Percentiles rank a stretch among this genome's conserved stretches.
phyloP scores from a whole-genome alignment of 2,888 invertebrate genomes.

The Cordilura impudica region DNA sequence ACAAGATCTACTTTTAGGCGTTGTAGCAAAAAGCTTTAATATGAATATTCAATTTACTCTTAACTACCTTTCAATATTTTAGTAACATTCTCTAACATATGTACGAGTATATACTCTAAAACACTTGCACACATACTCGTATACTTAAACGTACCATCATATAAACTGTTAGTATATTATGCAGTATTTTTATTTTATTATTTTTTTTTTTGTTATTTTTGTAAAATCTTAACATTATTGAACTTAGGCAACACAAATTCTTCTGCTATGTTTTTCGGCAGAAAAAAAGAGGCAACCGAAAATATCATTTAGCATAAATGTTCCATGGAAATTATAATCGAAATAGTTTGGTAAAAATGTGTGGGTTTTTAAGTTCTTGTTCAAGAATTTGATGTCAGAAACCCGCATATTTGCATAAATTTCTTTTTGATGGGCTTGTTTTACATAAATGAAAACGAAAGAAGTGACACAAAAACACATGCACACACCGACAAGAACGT shows the following conservation, averaged over 20 bases:
- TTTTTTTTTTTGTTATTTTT: background rate
- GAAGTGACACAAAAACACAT: no score
- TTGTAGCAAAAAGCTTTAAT: background rate
- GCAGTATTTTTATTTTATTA: no score
- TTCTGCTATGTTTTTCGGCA: background rate
- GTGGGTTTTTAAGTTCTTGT: constrained; percentile 26
- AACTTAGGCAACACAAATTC: background rate
- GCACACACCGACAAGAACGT: no score
- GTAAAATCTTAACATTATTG: background rate
- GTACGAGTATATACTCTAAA: no score
- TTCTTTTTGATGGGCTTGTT: constrained; percentile 4
- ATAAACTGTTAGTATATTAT: background rate
- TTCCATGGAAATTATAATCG: background rate
- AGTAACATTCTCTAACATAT: no score
- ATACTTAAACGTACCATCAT: background rate
- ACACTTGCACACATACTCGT: background rate
- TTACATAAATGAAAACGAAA: background rate
- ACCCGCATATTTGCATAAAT: constrained; percentile 50
- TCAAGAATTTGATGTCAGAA: constrained; percentile 44
- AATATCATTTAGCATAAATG: background rate
- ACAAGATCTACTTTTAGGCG: background rate
- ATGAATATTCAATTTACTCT: background rate
- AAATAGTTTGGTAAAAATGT: background rate
- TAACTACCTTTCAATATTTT: background rate
- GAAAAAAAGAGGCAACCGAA: background rate